These are phyloP conservation scores for Antennarius maculatus DNA, from an alignment of 2,797 vertebrate species.

Conservation along the genomic window DNA sequence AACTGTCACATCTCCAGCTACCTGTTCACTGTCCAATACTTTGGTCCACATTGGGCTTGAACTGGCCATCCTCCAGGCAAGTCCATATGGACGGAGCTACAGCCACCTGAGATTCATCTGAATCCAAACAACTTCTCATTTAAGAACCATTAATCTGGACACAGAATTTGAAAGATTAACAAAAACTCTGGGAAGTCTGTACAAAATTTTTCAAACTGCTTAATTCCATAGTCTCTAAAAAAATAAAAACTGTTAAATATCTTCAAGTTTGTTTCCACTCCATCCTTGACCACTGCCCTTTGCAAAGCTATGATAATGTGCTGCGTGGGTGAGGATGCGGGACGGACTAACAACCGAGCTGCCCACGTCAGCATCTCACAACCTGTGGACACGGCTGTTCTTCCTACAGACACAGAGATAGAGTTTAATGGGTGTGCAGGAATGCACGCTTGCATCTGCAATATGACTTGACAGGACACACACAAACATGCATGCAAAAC, in stretches of 20 bases:
- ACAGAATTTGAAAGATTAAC: too few relatives aligned
- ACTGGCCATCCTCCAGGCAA: too few relatives aligned
- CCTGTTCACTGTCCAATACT: too few relatives aligned
- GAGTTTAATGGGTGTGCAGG: constrained; percentile 10
- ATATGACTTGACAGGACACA: not conserved
- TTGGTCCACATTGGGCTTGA: too few relatives aligned
- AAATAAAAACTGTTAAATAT: constrained; percentile 7
- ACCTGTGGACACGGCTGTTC: constrained; percentile 53
- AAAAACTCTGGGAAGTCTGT: too few relatives aligned
- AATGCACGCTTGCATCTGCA: not conserved
- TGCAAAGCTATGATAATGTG: constrained; percentile 53
- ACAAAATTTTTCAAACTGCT: too few relatives aligned
- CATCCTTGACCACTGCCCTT: constrained; percentile 59
- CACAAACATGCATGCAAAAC: constrained; percentile 18
- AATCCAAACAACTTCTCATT: too few relatives aligned
- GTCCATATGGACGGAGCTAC: too few relatives aligned
- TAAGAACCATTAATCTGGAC: too few relatives aligned
- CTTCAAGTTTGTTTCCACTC: constrained; percentile 27
- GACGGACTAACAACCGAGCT: constrained; percentile 46
- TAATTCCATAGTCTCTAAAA: not conserved
- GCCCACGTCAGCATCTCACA: constrained; percentile 51
- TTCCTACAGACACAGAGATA: constrained; percentile 10
- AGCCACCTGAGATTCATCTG: too few relatives aligned
- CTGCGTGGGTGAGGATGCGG: constrained; percentile 53
- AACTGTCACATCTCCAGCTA: too few relatives aligned